Conservation (phyloP, 2,888 invertebrate genomes). For the Pyrochroa serraticornis region DNA sequence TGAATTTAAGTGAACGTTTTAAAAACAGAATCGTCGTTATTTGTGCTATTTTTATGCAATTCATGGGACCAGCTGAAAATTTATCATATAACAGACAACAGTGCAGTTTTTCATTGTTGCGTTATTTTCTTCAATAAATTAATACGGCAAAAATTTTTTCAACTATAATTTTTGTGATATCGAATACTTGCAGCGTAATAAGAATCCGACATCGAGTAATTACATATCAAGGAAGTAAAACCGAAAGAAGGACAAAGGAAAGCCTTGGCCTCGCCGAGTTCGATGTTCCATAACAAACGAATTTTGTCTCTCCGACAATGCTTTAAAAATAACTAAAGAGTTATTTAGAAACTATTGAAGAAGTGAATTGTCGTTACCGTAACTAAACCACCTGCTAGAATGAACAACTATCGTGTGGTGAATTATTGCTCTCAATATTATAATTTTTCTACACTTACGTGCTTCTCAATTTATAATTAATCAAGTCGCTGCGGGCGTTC, state of each 20-base stretch:
- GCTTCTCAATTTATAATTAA: no score
- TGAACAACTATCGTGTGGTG: no score
- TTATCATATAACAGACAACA: neutral
- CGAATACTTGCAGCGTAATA: no score
- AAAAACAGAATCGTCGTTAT: conserved; percentile 1
- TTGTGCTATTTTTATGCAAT: conserved; percentile 8
- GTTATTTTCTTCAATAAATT: no score
- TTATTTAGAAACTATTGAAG: neutral
- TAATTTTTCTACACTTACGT: no score
- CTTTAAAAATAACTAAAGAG: neutral
- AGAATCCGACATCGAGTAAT: neutral
- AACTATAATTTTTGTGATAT: no score
- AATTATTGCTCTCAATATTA: no score
- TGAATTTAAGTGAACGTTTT: conserved; percentile 1
- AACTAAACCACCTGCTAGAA: no score
- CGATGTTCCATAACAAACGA: conserved; percentile 27
- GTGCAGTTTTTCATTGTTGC: no score
- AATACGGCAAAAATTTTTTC: no score
- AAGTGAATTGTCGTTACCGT: no score
- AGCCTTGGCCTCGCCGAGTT: conserved; percentile 34
- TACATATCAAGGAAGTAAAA: conserved; percentile 21
- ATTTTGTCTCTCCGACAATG: conserved; percentile 14
- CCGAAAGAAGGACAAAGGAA: conserved; percentile 31
- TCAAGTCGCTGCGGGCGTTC: no score
- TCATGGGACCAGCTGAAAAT: conserved; percentile 2